These are phyloP conservation scores for Centropus bengalensis DNA, from an alignment of 2,113 vertebrate genomes.

Conservation along the genomic window DNA sequence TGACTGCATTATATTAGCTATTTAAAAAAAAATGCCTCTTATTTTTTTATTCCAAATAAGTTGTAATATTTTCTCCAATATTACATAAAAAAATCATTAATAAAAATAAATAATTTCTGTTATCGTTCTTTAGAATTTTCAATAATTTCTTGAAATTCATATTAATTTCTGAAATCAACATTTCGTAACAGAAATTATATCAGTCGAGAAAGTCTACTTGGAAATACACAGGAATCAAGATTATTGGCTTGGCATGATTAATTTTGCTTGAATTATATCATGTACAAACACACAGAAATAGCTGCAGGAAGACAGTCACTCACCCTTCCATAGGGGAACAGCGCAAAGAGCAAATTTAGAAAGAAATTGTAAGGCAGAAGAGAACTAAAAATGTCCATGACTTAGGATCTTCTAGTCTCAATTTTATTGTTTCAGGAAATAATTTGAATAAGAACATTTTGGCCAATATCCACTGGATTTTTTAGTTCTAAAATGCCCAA, in stretches of 20 bases:
- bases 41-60: constrained; percentile 11
- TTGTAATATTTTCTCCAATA: constrained; percentile 10
- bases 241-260: not conserved
- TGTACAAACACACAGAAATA: not conserved
- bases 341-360: not conserved
- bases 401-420: not conserved
- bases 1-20: not conserved
- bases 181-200: not conserved
- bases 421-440: not conserved
- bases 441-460: not conserved
- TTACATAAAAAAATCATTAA: constrained; percentile 14
- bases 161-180: not conserved
- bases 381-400: not conserved
- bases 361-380: not conserved
- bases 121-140: constrained; percentile 7
- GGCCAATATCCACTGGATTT: not conserved
- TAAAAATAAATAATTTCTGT: constrained; percentile 38
- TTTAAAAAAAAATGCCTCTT: not conserved
- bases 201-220: constrained; percentile 20
- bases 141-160: constrained; percentile 22
- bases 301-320: not conserved
- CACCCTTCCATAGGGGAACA: not conserved
- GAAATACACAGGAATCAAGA: not conserved
- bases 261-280: constrained; percentile 4
- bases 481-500: not conserved